Evolutionary conservation across 2,797 vertebrate genomes (phyloP), one percentile per base, ranked within the genome.

Genomic region (Galago senegalensis): DNA sequence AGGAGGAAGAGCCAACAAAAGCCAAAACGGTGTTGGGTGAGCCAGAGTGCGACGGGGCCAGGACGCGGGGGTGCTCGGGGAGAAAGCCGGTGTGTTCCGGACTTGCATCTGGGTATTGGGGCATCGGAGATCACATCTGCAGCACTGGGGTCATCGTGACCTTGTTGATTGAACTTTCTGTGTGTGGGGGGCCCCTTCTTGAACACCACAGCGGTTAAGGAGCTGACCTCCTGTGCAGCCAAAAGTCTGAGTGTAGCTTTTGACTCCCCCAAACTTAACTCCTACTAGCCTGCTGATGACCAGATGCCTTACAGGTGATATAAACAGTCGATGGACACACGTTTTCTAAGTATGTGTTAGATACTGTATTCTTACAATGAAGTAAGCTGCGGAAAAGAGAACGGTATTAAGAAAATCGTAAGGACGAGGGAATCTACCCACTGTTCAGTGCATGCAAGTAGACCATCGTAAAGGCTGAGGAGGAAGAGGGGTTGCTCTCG

Each of bases 81-180:
- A n/a, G 27, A 10, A 20, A 46, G 17, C 11, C 9, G 34, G 29
- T 0, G 23, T 0, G 46, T 12, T 14, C 40, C 3, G 2, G 9
- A 20, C 5, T 3, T 0, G 12, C n/a, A 3, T 25, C 18, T 37
- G 8, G 9, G 43, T n/a, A 4, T 3, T 10, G 56, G 69, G 63
- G 7, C 21, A 0, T 7, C 0, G 0, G 14, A 37, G 58, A 13
- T 6, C 10, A 7, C 2, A 0, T 29, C 58, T 20, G 65, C 60
- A 9, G 2, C n/a, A 0, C 0, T 0, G 8, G 40, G 61, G 4
- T 25, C 17, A 0, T 0, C 7, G 20, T 27, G 4, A 34, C 80
- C 13, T 25, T 65, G 10, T 0, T 13, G 49, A 8, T 1, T 40
- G 25, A 40, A 4, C 10, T 40, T 2, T n/a, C 3, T 7, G 4